A percentile compares a stretch with the other conserved stretches of the same genome.
Evolutionary conservation across 1,140 invertebrate genomes (phyloP).

Genomic region (Zophobas atratus): DNA sequence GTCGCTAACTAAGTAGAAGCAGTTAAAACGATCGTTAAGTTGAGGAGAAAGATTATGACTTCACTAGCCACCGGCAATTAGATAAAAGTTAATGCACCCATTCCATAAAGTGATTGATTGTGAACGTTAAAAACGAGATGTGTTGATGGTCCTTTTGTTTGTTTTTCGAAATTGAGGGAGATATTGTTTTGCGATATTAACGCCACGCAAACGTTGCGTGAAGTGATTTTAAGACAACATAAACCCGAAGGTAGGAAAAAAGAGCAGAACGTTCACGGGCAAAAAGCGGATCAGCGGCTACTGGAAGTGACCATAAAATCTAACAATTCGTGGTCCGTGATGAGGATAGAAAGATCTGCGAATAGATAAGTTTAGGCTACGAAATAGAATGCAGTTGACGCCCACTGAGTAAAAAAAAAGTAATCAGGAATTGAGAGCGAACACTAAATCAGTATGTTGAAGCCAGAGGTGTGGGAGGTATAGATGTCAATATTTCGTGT

Average conservation of each 20-base stretch:
- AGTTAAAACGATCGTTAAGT: conserved; percentile 58
- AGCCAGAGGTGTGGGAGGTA: no score
- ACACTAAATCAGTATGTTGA: no score
- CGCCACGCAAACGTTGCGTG: not conserved
- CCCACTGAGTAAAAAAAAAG: no score
- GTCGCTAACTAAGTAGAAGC: conserved; percentile 58
- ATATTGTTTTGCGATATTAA: conserved; percentile 8
- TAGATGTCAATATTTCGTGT: no score
- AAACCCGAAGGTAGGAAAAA: not conserved
- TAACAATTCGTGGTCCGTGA: no score
- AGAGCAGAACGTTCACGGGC: no score
- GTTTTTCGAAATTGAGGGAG: conserved; percentile 23
- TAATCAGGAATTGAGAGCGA: no score
- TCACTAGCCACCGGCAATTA: conserved; percentile 57
- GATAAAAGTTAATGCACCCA: conserved; percentile 50
- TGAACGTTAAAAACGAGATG: conserved; percentile 25
- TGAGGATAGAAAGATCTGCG: no score
- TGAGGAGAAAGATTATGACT: conserved; percentile 55
- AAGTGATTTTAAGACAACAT: not conserved
- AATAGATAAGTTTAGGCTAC: no score
- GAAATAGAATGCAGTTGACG: no score
- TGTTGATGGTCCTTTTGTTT: conserved; percentile 14
- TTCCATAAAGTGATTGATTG: conserved; percentile 49
- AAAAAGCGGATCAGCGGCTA: no score
- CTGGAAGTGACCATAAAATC: no score